Conservation (phyloP, 2,113 vertebrate species). For the Anhinga rufa region DNA sequence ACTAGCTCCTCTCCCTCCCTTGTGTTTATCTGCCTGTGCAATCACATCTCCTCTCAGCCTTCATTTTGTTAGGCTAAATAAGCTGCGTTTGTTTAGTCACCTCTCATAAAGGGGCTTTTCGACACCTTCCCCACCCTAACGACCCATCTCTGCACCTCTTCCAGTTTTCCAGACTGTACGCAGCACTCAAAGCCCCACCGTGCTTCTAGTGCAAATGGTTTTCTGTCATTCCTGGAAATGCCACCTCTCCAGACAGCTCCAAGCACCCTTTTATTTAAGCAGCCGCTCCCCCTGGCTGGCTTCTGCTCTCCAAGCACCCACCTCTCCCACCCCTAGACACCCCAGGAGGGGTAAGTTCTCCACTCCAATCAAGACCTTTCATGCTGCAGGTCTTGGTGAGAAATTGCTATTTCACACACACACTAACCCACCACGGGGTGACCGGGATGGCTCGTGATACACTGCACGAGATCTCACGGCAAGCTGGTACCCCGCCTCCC, state of each 20-base stretch:
- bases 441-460: rapidly evolving
- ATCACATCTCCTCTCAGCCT: neutral
- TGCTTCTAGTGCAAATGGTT: rapidly evolving
- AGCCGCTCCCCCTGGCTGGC: rapidly evolving
- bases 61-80: neutral
- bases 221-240: neutral
- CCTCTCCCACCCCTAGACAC: neutral
- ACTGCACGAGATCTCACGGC: rapidly evolving
- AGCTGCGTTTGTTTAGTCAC: rapidly evolving
- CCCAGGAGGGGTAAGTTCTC: neutral
- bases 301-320: neutral
- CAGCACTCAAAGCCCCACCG: neutral
- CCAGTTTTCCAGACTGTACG: neutral
- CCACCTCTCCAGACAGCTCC: neutral
- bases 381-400: neutral
- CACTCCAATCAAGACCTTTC: neutral
- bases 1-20: neutral
- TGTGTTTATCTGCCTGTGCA: neutral
- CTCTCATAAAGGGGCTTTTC: neutral
- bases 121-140: neutral
- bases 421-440: neutral
- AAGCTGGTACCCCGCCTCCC: neutral
- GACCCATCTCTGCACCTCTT: neutral
- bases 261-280: neutral
- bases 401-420: neutral